These are phyloP conservation scores for Amniataba percoides DNA, from an alignment of 2,797 vertebrate genomes.

Conservation along the genomic window DNA sequence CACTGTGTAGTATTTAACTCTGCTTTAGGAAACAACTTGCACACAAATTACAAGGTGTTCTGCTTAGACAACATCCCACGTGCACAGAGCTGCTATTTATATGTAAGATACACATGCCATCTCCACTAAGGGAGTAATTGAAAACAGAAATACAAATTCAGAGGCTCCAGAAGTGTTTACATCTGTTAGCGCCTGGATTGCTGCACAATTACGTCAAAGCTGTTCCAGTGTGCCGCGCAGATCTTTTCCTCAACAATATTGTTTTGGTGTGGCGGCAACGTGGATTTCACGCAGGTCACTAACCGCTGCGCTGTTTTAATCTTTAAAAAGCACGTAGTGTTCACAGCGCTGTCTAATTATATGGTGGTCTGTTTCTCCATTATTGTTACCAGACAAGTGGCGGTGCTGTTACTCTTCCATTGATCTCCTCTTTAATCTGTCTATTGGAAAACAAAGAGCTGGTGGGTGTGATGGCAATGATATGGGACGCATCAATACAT, in stretches of 20 bases:
- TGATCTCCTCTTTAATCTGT: constrained; percentile 68
- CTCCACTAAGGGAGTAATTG: constrained; percentile 66
- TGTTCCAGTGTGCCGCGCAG: constrained; percentile 26
- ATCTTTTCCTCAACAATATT: constrained; percentile 16
- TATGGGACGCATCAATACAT: constrained; percentile 48
- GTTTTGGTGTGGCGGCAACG: not conserved
- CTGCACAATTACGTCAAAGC: constrained; percentile 61
- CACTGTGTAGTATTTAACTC: constrained; percentile 12
- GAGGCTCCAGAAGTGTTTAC: constrained; percentile 60
- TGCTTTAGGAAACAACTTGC: constrained; percentile 42
- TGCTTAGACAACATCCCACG: constrained; percentile 26
- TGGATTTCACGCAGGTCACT: constrained; percentile 19
- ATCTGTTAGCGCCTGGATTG: constrained; percentile 67
- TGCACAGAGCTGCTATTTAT: constrained; percentile 49
- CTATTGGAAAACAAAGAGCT: constrained; percentile 67
- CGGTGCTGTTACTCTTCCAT: constrained; percentile 46
- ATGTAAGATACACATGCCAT: constrained; percentile 47
- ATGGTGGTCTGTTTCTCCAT: constrained; percentile 43
- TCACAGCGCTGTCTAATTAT: constrained; percentile 35
- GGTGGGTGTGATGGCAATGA: constrained; percentile 60
- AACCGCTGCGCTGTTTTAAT: constrained; percentile 8
- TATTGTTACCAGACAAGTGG: constrained; percentile 51
- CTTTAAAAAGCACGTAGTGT: constrained; percentile 15
- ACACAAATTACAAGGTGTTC: constrained; percentile 39
- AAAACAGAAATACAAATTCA: constrained; percentile 69